Base-by-base conservation (phyloP, 37 sponge, comb jelly and placozoan species). In the Tethya wilhelma region DNA sequence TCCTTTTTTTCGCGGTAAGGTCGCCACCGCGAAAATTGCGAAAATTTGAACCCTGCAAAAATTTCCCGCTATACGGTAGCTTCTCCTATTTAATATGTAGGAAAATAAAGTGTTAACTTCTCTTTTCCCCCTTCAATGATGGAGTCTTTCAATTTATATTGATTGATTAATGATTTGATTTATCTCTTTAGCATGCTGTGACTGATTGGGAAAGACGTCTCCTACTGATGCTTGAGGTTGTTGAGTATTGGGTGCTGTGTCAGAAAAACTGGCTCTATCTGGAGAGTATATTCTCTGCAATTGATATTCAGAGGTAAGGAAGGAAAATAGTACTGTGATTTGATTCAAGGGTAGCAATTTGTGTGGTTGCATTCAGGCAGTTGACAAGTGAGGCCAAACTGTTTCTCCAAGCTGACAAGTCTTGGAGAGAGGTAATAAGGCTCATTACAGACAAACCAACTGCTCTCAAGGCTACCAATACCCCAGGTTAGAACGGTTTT, bases 191-290 rank as follows among this genome's bases (percentile, higher is more conserved):
- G 80, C 74, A 93, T 49, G 69, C 76, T 8, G 87, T 93, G 20
- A 70, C 79, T 8, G 87, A 81, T 56, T 93, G 94, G 94, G 81
- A 89, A 72, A 36, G 71, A 42, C 72, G 85, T n/a, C 70, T 93
- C 42, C 57, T 57, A 42, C 75, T 89, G 65, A 69, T 89, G 46
- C 40, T 80, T 29, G 89, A 84, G 19, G 75, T 83, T 19, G 77
- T 89, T 19, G 90, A 89, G 20, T 59, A 81, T 39, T 93, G 94
- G 94, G 64, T 86, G 22, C 71, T 69, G 19, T 93, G 90, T 59
- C 94, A 93, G 79, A 89, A 80, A 70, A 89, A 85, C 65, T 93
- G 94, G 94, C 67, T 84, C 53, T 89, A 90, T 58, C 55, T 93
- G 30, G 94, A 93, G 65, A 81, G 70, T 38, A 93, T 93, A 9